A percentile compares a stretch with the other conserved stretches of the same genome.
Evolutionary conservation across 2,888 invertebrate species (phyloP).

Genomic region (Epinotia nisella): DNA sequence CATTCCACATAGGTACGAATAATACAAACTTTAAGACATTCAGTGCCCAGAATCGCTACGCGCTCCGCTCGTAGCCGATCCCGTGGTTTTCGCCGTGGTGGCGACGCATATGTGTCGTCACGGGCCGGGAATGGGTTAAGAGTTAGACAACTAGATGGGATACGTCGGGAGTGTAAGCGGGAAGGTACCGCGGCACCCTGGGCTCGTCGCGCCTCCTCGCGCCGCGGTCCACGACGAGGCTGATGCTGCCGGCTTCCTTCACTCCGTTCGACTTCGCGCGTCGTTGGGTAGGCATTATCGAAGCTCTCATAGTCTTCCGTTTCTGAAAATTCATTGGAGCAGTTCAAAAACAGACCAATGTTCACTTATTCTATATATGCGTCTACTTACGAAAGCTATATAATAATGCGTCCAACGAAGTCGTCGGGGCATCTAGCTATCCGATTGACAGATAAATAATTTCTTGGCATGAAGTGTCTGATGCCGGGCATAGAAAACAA

Average conservation of each 20-base stretch:
- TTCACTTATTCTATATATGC: constrained; percentile 47
- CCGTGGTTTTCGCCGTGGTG: too few species aligned
- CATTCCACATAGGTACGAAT: constrained; percentile 4
- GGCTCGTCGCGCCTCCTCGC: constrained; percentile 87
- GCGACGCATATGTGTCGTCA: too few species aligned
- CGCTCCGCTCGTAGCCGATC: too few species aligned
- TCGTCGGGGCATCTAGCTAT: constrained; percentile 40
- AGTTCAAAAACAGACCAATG: constrained; percentile 43
- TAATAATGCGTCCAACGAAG: constrained; percentile 61
- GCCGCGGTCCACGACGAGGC: constrained; percentile 89
- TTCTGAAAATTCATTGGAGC: constrained; percentile 86
- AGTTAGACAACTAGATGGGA: constrained; percentile 90
- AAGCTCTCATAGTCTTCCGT: constrained; percentile 93
- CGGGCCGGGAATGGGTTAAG: too few species aligned
- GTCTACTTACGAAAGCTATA: constrained; percentile 75
- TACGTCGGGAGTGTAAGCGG: constrained; percentile 91
- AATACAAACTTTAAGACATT: background rate
- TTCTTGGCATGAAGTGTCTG: constrained; percentile 29
- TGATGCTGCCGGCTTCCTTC: constrained; percentile 91
- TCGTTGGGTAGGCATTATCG: constrained; percentile 90
- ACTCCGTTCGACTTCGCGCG: constrained; percentile 92
- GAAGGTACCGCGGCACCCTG: constrained; percentile 88
- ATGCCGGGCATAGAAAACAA: constrained; percentile 36
- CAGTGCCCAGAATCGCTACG: too few species aligned
- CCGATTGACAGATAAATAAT: constrained; percentile 28